Evolutionary conservation across 2,113 vertebrate species (phyloP), one percentile per base, ranked within the genome.

Genomic region (Felis chaus): DNA sequence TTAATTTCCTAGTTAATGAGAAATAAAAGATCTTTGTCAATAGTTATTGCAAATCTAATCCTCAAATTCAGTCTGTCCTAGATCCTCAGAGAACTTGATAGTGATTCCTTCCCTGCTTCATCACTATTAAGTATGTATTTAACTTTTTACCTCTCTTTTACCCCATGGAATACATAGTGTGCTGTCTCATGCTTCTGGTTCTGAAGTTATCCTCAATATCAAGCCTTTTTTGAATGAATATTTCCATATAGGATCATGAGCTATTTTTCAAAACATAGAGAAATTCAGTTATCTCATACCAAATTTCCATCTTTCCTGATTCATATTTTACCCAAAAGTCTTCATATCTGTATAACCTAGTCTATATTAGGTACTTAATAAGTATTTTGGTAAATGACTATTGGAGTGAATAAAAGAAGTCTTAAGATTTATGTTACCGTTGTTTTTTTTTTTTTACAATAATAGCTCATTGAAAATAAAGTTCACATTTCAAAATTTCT

Each of bases 391-490:
- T 84, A 90, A 94, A 23, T 27, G 39, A 57, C 27, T 76, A 1
- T 29, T 16, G 31, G 39, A 61, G 29, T 66, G 25, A 91, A 83
- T 63, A 12, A 80, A 91, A 78, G 6, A 76, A 12, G 18, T 57
- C 74, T 94, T 9, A 89, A n/a, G n/a, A 89, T 88, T 81, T 63
- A 36, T 27, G 23, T n/a, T 36, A 5, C 6, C 48, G 0, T 83
- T 81, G 45, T 1, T 45, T 90, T 5, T 1, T 45, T 90, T 5
- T 33, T 95, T 93, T 66, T 53, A 71, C 7, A 95, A 29, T 33
- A 50, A 12, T 68, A 94, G 12, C 7, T 89, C 85, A 85, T 85
- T 91, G 19, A 91, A 96, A 95, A 61, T 92, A 78, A 94, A 95
- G 88, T 85, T 83, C 92, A 27, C 23, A 82, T 66, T 96, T 93